These are phyloP conservation scores for Linyphia triangularis DNA, from an alignment of 2,888 invertebrate species.

Conservation along the genomic window DNA sequence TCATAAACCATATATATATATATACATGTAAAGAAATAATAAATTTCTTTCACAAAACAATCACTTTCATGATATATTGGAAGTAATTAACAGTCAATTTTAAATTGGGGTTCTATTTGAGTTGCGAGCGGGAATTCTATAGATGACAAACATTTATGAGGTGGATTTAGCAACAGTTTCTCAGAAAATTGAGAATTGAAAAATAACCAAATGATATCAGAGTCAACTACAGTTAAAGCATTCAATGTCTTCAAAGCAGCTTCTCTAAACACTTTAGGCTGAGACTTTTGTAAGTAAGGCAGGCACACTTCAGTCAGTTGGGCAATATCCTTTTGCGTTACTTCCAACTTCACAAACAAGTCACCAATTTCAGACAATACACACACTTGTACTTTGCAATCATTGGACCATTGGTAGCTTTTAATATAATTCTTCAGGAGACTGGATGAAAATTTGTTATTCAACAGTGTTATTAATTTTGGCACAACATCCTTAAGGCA, in stretches of 20 bases:
- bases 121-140: slow-evolving; percentile 32
- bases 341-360: slow-evolving; percentile 37
- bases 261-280: slow-evolving; percentile 50
- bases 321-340: slow-evolving; percentile 48
- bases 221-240: slow-evolving; percentile 30
- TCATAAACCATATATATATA: no score
- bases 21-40: no score
- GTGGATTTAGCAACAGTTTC: slow-evolving; percentile 19
- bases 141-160: slow-evolving; percentile 5
- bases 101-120: background rate
- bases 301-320: slow-evolving; percentile 43
- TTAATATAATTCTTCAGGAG: slow-evolving; percentile 26
- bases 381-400: slow-evolving; percentile 32
- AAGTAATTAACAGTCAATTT: background rate
- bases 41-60: no score
- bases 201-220: slow-evolving; percentile 66
- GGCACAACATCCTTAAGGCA: slow-evolving; percentile 61
- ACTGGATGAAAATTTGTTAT: slow-evolving; percentile 26
- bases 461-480: slow-evolving; percentile 51
- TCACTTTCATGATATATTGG: no score
- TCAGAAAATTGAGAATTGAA: slow-evolving; percentile 18
- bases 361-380: slow-evolving; percentile 56
- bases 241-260: slow-evolving; percentile 55
- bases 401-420: slow-evolving; percentile 57
- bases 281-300: slow-evolving; percentile 45